Conservation (phyloP, 2,888 invertebrate genomes). For the Phyto melanocephala region DNA sequence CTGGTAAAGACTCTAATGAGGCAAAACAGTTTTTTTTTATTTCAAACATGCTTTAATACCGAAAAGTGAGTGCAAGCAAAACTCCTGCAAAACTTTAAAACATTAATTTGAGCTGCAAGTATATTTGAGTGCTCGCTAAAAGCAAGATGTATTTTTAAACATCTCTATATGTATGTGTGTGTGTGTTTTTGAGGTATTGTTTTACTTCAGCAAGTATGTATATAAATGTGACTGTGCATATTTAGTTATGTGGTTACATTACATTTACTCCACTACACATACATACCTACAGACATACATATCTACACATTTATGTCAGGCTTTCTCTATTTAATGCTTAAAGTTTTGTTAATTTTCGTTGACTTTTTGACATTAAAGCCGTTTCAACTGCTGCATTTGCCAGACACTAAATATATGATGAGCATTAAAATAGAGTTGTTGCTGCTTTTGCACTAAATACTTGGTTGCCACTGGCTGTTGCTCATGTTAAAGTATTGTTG, state of each 20-base stretch:
- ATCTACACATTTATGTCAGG: not conserved
- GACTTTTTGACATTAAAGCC: slow-evolving; percentile 61
- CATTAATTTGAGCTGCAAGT: not conserved
- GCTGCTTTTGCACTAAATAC: not conserved
- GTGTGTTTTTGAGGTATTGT: slow-evolving; percentile 14
- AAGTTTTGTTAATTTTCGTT: slow-evolving; percentile 60
- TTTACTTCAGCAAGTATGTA: slow-evolving; percentile 26
- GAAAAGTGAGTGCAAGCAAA: not conserved
- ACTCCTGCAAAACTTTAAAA: no score
- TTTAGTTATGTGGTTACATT: slow-evolving; percentile 32
- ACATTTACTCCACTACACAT: not conserved
- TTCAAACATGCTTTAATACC: not conserved
- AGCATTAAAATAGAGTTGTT: not conserved
- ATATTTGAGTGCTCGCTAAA: not conserved
- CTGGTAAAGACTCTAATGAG: slow-evolving; percentile 58
- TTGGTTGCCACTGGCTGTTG: slow-evolving; percentile 35
- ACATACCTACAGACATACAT: not conserved
- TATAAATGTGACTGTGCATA: slow-evolving; percentile 56
- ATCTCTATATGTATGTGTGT: not conserved
- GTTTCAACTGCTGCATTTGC: slow-evolving; percentile 46
- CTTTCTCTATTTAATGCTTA: slow-evolving; percentile 12
- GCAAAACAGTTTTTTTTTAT: slow-evolving; percentile 30
- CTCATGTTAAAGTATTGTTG: slow-evolving; percentile 19
- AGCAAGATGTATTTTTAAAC: not conserved
- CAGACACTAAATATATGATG: slow-evolving; percentile 20